Percentiles rank a stretch among this genome's conserved stretches.
These are phyloP conservation scores for Tenodera sinensis DNA, from an alignment of 2,888 invertebrate species.

Conservation along the genomic window DNA sequence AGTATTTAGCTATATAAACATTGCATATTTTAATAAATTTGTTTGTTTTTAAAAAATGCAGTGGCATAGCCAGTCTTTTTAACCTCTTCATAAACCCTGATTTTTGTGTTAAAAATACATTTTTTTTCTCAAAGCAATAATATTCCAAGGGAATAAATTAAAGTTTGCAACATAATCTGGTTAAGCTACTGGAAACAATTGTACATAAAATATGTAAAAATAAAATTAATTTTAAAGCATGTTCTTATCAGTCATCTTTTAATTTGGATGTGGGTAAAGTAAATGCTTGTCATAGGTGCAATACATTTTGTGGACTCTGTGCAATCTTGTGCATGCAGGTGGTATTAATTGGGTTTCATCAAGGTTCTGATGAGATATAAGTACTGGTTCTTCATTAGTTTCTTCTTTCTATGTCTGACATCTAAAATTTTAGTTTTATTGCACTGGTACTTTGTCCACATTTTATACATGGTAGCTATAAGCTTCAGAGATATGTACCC, in stretches of 20 bases:
- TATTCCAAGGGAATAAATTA: no score
- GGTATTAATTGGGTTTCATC: background rate
- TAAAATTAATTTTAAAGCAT: background rate
- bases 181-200: background rate
- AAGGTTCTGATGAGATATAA: background rate
- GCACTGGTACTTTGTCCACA: constrained; percentile 13
- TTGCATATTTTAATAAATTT: background rate
- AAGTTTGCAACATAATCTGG: background rate
- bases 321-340: background rate
- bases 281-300: background rate
- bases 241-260: background rate
- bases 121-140: no score
- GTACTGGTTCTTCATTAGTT: background rate
- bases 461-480: background rate
- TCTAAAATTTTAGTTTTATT: background rate
- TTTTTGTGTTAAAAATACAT: background rate
- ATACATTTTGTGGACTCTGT: background rate
- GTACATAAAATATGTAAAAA: background rate
- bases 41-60: background rate
- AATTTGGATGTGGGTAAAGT: background rate
- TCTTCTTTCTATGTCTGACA: background rate
- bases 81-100: background rate
- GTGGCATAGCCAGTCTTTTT: background rate
- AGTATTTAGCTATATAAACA: background rate
- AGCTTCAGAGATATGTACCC: background rate